Base-by-base conservation (phyloP, 2,113 vertebrate species). In the Thalassoma bifasciatum region DNA sequence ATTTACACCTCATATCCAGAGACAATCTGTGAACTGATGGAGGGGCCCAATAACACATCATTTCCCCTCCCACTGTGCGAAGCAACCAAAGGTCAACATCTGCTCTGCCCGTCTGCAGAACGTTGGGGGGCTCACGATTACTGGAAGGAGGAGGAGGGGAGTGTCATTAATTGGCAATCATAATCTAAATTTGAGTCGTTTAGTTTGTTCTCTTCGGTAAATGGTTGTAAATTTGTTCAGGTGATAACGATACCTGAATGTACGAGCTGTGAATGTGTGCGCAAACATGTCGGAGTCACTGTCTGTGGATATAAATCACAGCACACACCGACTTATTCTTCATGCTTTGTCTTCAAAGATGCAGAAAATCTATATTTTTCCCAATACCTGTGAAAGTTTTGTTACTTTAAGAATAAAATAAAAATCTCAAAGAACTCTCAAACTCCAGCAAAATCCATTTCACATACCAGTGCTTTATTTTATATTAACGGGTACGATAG, bases 41-140 rank as follows among this genome's bases (percentile, higher is more conserved):
- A 58, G 73, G 47, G 81, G 66, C 21, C 72, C 54, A 63, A 64
- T 75, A 75, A 70, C 66, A 16, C 44, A 42, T 73, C 14, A 62
- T 79, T 79, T 46, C 24, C 46, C 21, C 0, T 22, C 73, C 68
- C 72, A 37, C 21, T 12, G 75, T 49, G 66, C 34, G 26, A 64
- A 77, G 56, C 72, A 70, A 56, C 26, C 57, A 80, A 89, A 88
- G 88, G 79, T 84, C 88, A 88, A 77, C 79, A 86, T 83, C 79
- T 88, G 84, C 72, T 83, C 56, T 13, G 26, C 66, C 81, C 75
- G 69, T 80, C 30, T 66, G 63, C 70, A 70, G 72, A 78, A 81
- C 79, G 72, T 66, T 47, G 21, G 83, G 81, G 72, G 74, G 72
- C 56, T 14, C n/a, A 46, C 8, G 42, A 16, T 34, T 30, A 68